phyloP scores from a whole-genome alignment of 53 echinoderm and acorn worm species.

The Glandiceps talaboti region DNA sequence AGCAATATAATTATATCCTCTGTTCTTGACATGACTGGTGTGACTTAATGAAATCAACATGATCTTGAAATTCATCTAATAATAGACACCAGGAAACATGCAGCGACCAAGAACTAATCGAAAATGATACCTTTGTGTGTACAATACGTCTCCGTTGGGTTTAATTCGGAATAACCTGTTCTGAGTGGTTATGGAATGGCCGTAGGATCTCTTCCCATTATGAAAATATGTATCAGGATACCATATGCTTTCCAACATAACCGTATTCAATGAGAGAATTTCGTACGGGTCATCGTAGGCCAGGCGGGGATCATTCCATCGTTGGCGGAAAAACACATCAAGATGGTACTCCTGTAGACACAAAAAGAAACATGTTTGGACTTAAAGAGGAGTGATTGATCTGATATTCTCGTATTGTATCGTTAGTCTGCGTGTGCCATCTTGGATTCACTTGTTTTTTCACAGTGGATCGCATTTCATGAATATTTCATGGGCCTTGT shows the following conservation, averaged over 20 bases:
- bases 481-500: neutral
- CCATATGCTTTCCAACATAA: conserved; percentile 98
- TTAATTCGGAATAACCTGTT: conserved; percentile 78
- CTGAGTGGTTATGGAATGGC: conserved; percentile 80
- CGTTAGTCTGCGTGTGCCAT: no score
- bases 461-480: neutral
- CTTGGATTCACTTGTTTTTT: no score
- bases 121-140: conserved; percentile 94
- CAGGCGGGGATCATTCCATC: conserved; percentile 83
- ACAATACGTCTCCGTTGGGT: conserved; percentile 72
- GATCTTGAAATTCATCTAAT: no score
- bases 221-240: conserved; percentile 94
- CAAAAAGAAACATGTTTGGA: neutral
- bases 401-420: no score
- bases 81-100: no score
- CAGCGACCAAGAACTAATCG: no score
- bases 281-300: conserved; percentile 39
- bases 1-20: no score
- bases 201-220: conserved; percentile 73
- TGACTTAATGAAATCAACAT: no score
- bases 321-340: conserved; percentile 92
- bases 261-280: conserved; percentile 72
- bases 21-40: no score
- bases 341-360: conserved; percentile 64
- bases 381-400: no score